Evolutionary conservation across 2,888 invertebrate species (phyloP), one percentile per base, ranked within the genome.

Genomic region (Scaeva pyrastri): DNA sequence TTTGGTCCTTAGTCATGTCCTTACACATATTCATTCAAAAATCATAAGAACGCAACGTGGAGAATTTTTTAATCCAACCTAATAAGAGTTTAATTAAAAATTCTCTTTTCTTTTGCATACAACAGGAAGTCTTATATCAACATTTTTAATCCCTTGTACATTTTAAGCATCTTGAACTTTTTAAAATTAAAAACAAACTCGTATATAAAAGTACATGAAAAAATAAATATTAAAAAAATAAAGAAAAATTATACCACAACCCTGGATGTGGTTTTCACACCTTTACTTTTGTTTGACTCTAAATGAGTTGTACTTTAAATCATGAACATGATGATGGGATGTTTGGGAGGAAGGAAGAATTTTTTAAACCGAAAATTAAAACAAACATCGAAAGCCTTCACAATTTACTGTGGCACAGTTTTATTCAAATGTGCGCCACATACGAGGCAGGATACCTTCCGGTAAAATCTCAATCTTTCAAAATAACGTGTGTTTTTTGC

Each of bases 381-480:
- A 31, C 12, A 48, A 64, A 16, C 31, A 48, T 3, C n/a, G 31
- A 43, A 48, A 31, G 11, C 21, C 21, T 6, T 2, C 48, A 66
- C 48, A 43, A 23, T 64, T 12, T 36, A 23, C 31, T 43, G 3
- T 1, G 10, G 4, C 39, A 39, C 39, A 21, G 58, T 60, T 60
- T 60, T 41, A 36, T 50, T 36, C 1, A 68, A 52, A 52, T 66
- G 50, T 68, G 11, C 8, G 8, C 5, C 31, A 8, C 8, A 31
- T 31, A 31, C 31, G 31, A 7, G 31, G 31, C 39, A 11, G n/a
- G 21, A 68, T 68, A 39, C 50, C 68, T 68, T 21, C 14, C 12
- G 36, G 50, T 50, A 6, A 36, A 48, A 52, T 45, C 68, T 50
- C 21, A 64, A 52, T 68, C 39, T 52, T 68, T 52, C 12, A 19